Conservation (phyloP, 2,888 invertebrate genomes). For the Empis livida region DNA sequence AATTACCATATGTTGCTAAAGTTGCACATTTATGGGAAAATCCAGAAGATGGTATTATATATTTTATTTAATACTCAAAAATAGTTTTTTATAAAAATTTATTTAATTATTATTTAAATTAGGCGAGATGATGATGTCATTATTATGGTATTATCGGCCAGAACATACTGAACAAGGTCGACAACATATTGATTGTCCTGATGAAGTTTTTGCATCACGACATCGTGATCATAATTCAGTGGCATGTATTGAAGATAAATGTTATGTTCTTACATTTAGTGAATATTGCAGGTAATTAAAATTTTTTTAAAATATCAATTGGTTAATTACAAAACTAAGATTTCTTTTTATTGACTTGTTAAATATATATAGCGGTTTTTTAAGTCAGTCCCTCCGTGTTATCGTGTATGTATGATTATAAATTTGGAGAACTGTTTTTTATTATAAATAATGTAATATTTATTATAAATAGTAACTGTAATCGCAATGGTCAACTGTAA, state of each 20-base stretch:
- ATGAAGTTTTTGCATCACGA: conserved; percentile 91
- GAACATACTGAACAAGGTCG: conserved; percentile 91
- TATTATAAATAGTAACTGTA: no score
- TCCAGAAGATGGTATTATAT: conserved; percentile 66
- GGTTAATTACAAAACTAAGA: no score
- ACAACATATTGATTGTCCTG: conserved; percentile 62
- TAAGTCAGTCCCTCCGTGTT: no score
- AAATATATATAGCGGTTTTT: no score
- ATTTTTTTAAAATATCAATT: neutral
- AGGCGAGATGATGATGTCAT: conserved; percentile 97
- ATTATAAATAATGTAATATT: no score
- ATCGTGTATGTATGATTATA: no score
- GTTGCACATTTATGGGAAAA: conserved; percentile 92
- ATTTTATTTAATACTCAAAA: conserved; percentile 1
- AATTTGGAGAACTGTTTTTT: no score
- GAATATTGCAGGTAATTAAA: conserved; percentile 86
- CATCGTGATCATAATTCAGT: conserved; percentile 93
- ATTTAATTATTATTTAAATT: conserved; percentile 9
- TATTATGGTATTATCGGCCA: conserved; percentile 95
- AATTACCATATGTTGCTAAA: conserved; percentile 89
- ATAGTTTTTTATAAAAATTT: neutral
- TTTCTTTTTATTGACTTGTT: no score
- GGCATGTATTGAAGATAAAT: conserved; percentile 95
- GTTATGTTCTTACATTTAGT: conserved; percentile 89
- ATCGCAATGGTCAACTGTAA: no score